phyloP scores from a whole-genome alignment of 2,888 invertebrate species.

The Dynastes maya region DNA sequence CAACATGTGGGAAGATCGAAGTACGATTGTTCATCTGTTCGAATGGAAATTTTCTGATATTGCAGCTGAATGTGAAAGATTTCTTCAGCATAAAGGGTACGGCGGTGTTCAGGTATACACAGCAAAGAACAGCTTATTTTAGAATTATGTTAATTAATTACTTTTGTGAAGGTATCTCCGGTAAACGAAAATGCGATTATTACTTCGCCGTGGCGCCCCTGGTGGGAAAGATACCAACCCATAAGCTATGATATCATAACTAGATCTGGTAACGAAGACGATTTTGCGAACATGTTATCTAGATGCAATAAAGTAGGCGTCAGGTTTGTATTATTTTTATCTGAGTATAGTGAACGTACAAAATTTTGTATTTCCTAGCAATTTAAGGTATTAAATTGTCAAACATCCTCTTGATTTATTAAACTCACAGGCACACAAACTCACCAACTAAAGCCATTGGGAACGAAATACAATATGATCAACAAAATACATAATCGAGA shows the following conservation, averaged over 20 bases:
- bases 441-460: too few species aligned
- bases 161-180: conserved; percentile 77
- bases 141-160: too few species aligned
- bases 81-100: conserved; percentile 82
- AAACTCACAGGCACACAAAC: too few species aligned
- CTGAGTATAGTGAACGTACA: neutral
- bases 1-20: conserved; percentile 62
- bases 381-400: too few species aligned
- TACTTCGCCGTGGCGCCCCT: conserved; percentile 74
- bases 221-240: conserved; percentile 93
- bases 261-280: conserved; percentile 83
- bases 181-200: conserved; percentile 80
- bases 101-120: conserved; percentile 80
- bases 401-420: too few species aligned
- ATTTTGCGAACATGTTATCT: conserved; percentile 83
- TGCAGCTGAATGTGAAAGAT: conserved; percentile 85
- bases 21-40: conserved; percentile 82
- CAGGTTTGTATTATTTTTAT: conserved; percentile 66
- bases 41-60: conserved; percentile 90
- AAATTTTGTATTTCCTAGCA: too few species aligned
- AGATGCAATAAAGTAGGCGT: conserved; percentile 88
- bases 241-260: conserved; percentile 84
- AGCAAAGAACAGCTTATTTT: too few species aligned
- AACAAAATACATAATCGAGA: too few species aligned
- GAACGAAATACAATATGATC: too few species aligned